These are phyloP conservation scores for Ficedula albicollis DNA, from an alignment of 2,797 vertebrate genomes.

Conservation along the genomic window DNA sequence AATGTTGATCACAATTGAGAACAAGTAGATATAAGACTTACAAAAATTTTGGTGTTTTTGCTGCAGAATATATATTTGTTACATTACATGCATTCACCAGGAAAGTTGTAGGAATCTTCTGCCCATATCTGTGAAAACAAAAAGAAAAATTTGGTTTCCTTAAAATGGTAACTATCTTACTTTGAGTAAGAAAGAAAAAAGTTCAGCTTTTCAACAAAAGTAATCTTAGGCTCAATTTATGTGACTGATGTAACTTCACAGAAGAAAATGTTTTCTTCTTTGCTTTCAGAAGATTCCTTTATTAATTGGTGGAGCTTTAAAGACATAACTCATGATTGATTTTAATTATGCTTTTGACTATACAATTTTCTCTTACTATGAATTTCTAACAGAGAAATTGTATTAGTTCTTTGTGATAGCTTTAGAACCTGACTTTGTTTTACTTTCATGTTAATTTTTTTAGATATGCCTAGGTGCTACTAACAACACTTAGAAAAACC, in stretches of 20 bases:
- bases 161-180: background rate
- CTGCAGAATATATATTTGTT: background rate
- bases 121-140: rapidly evolving
- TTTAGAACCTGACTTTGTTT: background rate
- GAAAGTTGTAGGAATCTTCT: background rate
- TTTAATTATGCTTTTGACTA: background rate
- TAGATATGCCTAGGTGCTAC: background rate
- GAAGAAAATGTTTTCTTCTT: background rate
- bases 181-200: background rate
- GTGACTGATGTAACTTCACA: background rate
- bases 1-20: background rate
- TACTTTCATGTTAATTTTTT: background rate
- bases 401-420: background rate
- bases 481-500: background rate
- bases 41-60: background rate
- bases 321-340: background rate
- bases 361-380: background rate
- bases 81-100: background rate
- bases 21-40: background rate
- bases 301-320: background rate
- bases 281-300: background rate
- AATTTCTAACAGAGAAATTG: background rate
- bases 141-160: background rate
- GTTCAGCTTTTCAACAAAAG: background rate
- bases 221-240: background rate